A percentile compares a stretch with the other conserved stretches of the same genome.
phyloP scores from a whole-genome alignment of 2,888 invertebrate genomes.

The Hypomecis atomaria region DNA sequence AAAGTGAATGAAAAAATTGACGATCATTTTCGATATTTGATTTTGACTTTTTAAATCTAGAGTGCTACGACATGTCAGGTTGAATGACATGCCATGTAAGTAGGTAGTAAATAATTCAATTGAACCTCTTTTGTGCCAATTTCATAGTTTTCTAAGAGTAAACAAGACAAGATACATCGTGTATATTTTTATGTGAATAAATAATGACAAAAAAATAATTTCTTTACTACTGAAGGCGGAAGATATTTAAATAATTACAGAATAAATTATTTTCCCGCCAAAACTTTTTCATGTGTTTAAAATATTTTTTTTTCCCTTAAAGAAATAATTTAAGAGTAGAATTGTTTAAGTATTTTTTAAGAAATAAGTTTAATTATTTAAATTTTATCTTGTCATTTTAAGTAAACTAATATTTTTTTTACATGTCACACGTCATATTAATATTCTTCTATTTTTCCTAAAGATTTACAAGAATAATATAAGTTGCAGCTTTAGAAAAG shows the following conservation, averaged over 20 bases:
- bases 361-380: background rate
- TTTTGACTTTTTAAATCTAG: constrained; percentile 52
- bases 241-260: no score
- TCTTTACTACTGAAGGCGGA: no score
- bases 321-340: no score
- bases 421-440: no score
- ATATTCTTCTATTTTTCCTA: no score
- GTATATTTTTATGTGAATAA: background rate
- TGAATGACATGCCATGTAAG: background rate
- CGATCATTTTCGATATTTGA: constrained; percentile 69
- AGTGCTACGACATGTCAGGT: constrained; percentile 47
- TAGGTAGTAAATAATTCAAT: background rate
- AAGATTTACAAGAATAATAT: no score
- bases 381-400: no score
- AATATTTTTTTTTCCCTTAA: background rate
- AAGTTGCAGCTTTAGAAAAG: no score
- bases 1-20: constrained; percentile 71
- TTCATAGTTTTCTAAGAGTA: background rate
- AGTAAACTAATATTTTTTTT: no score
- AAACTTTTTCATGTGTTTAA: background rate
- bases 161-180: background rate
- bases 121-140: constrained; percentile 31
- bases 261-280: no score
- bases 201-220: background rate
- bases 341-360: background rate